Percentiles rank a stretch among this genome's conserved stretches.
phyloP scores from a whole-genome alignment of 2,888 invertebrate genomes.

The Priocnemis perturbator region DNA sequence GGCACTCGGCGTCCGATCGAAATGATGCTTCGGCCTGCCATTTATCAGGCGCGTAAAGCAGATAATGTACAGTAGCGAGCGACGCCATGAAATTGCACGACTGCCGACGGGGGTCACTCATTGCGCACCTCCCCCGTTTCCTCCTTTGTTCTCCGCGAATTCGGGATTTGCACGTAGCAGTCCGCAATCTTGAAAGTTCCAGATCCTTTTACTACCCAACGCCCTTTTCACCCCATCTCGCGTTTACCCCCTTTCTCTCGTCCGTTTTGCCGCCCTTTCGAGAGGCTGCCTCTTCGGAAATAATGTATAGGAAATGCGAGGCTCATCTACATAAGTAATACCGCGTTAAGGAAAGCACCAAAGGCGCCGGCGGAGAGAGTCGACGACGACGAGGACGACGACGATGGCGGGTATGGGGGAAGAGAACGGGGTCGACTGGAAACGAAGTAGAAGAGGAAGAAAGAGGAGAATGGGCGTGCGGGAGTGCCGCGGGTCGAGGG shows the following conservation, averaged over 20 bases:
- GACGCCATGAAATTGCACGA: no score
- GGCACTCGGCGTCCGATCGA: no score
- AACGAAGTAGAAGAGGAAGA: conserved; percentile 28
- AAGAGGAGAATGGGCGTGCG: conserved; percentile 27
- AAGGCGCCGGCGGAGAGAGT: conserved; percentile 56
- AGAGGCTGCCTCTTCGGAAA: conserved; percentile 61
- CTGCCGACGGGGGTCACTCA: no score
- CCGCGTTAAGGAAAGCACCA: conserved; percentile 72
- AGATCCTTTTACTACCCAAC: conserved; percentile 62
- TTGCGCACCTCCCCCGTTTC: not conserved
- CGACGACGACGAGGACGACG: conserved; percentile 29
- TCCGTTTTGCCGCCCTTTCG: conserved; percentile 52
- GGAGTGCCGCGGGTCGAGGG: conserved; percentile 32
- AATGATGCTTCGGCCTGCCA: conserved; percentile 7
- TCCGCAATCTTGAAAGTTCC: conserved; percentile 70
- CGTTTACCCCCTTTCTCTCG: conserved; percentile 17
- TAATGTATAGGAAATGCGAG: conserved; percentile 72
- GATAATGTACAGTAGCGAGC: no score
- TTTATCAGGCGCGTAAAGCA: no score
- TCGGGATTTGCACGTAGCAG: conserved; percentile 54
- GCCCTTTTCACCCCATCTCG: conserved; percentile 11
- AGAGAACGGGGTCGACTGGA: conserved; percentile 10
- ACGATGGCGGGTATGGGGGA: conserved; percentile 13
- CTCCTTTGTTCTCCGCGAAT: conserved; percentile 42
- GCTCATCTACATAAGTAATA: conserved; percentile 75